Conservation (phyloP, 2,888 invertebrate genomes). For the Bombylius discolor region DNA sequence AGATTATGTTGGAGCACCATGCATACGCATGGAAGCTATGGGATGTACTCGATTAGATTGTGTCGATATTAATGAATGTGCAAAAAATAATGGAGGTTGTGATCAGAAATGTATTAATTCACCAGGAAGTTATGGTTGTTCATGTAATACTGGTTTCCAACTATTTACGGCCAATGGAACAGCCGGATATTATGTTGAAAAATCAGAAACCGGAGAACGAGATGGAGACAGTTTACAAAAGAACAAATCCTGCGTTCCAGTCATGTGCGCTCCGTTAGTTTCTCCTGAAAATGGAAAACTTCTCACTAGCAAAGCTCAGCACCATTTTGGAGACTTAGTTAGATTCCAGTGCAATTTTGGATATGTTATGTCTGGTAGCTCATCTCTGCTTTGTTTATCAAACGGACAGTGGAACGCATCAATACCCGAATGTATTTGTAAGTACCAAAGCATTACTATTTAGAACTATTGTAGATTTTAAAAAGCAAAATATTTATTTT, state of each 20-base stretch:
- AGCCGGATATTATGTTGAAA: slow-evolving; percentile 69
- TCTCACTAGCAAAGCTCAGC: slow-evolving; percentile 65
- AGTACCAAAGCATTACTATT: slow-evolving; percentile 28
- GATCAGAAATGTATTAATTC: slow-evolving; percentile 86
- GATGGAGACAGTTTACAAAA: slow-evolving; percentile 81
- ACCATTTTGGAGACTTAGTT: slow-evolving; percentile 80
- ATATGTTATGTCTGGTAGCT: slow-evolving; percentile 79
- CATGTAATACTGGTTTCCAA: slow-evolving; percentile 84
- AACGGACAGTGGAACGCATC: slow-evolving; percentile 91
- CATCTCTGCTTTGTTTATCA: slow-evolving; percentile 73
- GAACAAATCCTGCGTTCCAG: slow-evolving; percentile 89
- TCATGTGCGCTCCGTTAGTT: slow-evolving; percentile 68
- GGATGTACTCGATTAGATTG: slow-evolving; percentile 85
- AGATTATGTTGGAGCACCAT: slow-evolving; percentile 79
- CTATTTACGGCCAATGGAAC: slow-evolving; percentile 80
- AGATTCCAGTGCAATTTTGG: slow-evolving; percentile 92
- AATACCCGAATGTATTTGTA: slow-evolving; percentile 86
- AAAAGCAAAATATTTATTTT: not conserved
- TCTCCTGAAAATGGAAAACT: slow-evolving; percentile 77
- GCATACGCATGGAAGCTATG: slow-evolving; percentile 81
- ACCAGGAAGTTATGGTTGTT: slow-evolving; percentile 77
- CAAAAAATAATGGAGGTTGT: slow-evolving; percentile 76
- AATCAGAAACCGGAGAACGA: slow-evolving; percentile 70
- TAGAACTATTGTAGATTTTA: too few species aligned
- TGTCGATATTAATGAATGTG: slow-evolving; percentile 78